Percentiles rank a stretch among this genome's conserved stretches.
Evolutionary conservation across 1,140 invertebrate genomes (phyloP).

Genomic region (Yoshiicerus persimilis): DNA sequence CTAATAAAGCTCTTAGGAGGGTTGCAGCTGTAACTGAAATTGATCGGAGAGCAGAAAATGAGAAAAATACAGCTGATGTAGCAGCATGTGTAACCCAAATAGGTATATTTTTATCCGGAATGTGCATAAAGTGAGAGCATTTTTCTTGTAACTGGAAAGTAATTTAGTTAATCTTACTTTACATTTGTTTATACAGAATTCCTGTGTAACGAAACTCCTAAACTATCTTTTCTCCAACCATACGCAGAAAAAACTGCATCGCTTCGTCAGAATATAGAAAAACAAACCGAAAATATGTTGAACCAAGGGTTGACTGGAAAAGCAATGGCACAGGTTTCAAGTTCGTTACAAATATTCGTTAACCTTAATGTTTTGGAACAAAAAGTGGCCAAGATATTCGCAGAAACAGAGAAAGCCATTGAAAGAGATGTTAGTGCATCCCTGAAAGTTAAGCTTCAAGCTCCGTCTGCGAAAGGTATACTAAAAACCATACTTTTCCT

Average conservation of each 20-base stretch:
- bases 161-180: background rate
- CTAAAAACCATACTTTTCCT: background rate
- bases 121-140: too few species aligned
- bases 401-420: conserved; percentile 37
- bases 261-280: conserved; percentile 46
- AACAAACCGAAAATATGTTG: conserved; percentile 49
- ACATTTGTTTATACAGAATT: conserved; percentile 38
- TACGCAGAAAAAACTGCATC: conserved; percentile 42
- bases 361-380: conserved; percentile 43
- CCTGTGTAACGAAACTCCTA: conserved; percentile 29
- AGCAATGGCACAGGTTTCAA: conserved; percentile 26
- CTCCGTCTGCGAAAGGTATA: background rate
- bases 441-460: conserved; percentile 33
- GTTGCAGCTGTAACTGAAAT: conserved; percentile 29
- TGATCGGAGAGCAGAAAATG: conserved; percentile 15
- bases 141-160: background rate
- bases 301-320: conserved; percentile 37
- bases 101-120: too few species aligned
- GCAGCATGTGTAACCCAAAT: conserved; percentile 42
- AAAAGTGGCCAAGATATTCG: conserved; percentile 39
- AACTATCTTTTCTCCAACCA: conserved; percentile 25
- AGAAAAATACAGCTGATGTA: conserved; percentile 39
- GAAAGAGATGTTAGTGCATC: conserved; percentile 36
- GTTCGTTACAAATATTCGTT: conserved; percentile 44
- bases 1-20: conserved; percentile 25